These are phyloP conservation scores for Notarius lentiginosus DNA, from an alignment of 2,113 vertebrate genomes.

Conservation along the genomic window DNA sequence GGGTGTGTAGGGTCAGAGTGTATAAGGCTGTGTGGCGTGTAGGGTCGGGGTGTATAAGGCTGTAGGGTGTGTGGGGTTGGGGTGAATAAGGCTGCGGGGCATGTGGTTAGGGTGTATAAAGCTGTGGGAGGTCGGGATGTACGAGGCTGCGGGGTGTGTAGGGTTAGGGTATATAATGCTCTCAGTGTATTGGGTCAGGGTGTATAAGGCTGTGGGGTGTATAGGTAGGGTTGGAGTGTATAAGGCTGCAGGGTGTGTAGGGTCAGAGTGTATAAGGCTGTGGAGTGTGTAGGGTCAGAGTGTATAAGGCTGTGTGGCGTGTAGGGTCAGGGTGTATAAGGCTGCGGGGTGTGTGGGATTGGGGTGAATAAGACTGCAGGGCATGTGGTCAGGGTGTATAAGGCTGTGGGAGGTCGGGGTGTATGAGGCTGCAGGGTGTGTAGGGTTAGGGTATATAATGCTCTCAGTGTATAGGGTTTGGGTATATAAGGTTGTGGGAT, in stretches of 20 bases:
- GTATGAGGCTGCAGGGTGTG: too few relatives aligned
- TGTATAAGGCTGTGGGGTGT: not conserved
- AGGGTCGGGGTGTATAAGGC: not conserved
- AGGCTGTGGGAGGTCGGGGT: too few relatives aligned
- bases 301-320: not conserved
- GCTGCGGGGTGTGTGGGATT: too few relatives aligned
- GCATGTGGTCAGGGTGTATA: not conserved
- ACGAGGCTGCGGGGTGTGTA: not conserved
- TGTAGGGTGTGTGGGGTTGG: not conserved
- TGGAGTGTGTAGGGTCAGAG: rapidly evolving
- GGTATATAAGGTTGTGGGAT: not conserved
- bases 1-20: not conserved
- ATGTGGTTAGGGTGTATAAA: not conserved
- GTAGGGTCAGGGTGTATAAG: not conserved
- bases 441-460: too few relatives aligned
- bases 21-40: not conserved
- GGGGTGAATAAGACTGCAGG: not conserved
- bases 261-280: not conserved
- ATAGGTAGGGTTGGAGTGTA: not conserved
- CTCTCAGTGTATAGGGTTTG: too few relatives aligned
- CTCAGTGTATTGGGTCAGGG: too few relatives aligned
- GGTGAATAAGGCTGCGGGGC: not conserved
- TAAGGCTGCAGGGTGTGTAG: not conserved
- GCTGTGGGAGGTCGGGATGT: not conserved
- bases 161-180: too few relatives aligned